Base-by-base conservation (phyloP, 2,888 invertebrate species). In the Agrilus mali region DNA sequence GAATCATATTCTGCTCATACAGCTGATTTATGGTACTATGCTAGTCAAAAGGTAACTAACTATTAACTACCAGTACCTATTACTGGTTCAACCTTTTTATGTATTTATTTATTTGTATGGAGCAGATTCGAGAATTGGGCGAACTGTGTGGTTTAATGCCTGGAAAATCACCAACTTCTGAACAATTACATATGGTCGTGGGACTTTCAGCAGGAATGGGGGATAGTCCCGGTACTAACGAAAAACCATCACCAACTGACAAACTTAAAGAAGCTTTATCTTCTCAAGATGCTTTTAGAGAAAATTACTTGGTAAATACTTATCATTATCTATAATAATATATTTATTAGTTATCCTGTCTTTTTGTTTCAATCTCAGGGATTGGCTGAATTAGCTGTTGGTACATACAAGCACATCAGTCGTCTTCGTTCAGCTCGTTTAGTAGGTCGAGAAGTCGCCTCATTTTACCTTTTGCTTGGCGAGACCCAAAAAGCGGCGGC, bases 361-460 rank as follows among this genome's bases (percentile, higher is more conserved):
- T 44, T 10, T 38, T 42, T 47, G 33, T 53, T 44, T 49, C 47
- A 36, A 47, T 52, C 55, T 36, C 50, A 78, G 72, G 95, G 95
- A 66, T 67, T 95, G 46, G 89, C 93, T 0, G 96, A 96, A 63
- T 67, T 95, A 49, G 92, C 95, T 1, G 93, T 95, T 79, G 92
- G 94, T 41, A 95, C 94, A 0, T 95, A 89, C 61, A 96, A 96
- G 60, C 94, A 95, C 68, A 92, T 95, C 49, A 84, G 71, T 8
- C 65, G 73, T 7, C 70, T 80, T 54, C 75, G 90, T 52, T 92
- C 86, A 42, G 94, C 95, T 0, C 77, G 92, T 35, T 73, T 86
- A 38, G 87, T 95, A 44, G 95, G 95, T 0, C 75, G 85, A 33
- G 88, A 95, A 57, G 67, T 96, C 39, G 93, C 95, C 0, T 78